A percentile compares a stretch with the other conserved stretches of the same genome.
These are phyloP conservation scores for Seriola quinqueradiata DNA, from an alignment of 2,113 vertebrate species.

Conservation along the genomic window DNA sequence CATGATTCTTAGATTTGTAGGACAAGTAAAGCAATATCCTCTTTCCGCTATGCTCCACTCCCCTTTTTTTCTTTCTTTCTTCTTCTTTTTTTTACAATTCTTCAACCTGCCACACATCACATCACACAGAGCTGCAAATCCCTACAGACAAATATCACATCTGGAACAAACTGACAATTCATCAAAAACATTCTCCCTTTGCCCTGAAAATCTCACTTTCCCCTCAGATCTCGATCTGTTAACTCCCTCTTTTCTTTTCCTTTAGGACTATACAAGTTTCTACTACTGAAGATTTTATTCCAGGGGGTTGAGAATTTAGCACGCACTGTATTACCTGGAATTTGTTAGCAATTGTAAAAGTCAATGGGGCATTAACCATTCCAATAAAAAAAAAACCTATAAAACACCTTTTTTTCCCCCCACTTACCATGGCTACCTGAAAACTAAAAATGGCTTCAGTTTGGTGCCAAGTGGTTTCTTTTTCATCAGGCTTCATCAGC, in stretches of 20 bases:
- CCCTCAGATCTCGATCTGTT: neutral
- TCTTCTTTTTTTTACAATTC: neutral
- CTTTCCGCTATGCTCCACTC: neutral
- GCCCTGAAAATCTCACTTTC: conserved; percentile 8
- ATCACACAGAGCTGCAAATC: conserved; percentile 18
- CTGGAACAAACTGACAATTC: conserved; percentile 6
- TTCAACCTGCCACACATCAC: conserved; percentile 13
- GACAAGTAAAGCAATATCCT: conserved; percentile 28
- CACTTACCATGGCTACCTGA: neutral
- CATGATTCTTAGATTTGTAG: conserved; percentile 41
- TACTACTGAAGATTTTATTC: neutral
- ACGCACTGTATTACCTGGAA: neutral
- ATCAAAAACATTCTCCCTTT: conserved; percentile 1
- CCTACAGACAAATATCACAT: conserved; percentile 14
- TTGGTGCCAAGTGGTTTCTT: neutral
- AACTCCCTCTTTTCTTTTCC: neutral
- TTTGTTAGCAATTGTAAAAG: conserved; percentile 39
- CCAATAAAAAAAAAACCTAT: conserved; percentile 35
- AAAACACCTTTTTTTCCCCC: conserved; percentile 30
- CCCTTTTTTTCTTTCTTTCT: neutral
- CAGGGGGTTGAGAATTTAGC: conserved; percentile 11
- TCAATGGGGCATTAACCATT: conserved; percentile 17
- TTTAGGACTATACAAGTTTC: neutral
- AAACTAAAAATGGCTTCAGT: neutral
- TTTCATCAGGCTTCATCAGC: neutral